Evolutionary conservation across 2,888 invertebrate genomes (phyloP), one percentile per base, ranked within the genome.

Genomic region (Scaptomyza cyrtandrae): DNA sequence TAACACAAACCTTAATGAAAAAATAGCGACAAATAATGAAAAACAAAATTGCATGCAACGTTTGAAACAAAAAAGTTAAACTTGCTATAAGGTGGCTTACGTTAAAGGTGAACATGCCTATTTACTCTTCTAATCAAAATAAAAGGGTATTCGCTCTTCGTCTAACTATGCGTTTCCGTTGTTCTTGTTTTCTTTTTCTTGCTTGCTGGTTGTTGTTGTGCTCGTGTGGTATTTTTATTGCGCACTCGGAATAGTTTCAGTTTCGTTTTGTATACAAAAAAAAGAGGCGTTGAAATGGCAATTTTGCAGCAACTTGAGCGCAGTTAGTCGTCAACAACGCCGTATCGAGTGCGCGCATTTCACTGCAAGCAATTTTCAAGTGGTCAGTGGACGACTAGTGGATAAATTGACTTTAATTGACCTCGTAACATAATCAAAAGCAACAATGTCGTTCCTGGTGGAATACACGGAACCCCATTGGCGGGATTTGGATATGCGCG

Each of bases 381-480:
- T 33, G 33, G 49, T 16, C 48, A 48, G 31, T 48, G 29, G 46
- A 31, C 29, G 33, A 49, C 11, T 24, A 27, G 37, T 52, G 52
- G 24, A 54, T 50, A 9, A 46, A 50, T 58, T 56, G 37, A 7
- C 39, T 58, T 33, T 24, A 33, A 65, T 62, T 67, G 67, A 63
- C 46, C 59, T 60, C 64, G 37, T 29, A 61, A 56, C 39, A n/a
- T n/a, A 49, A 41, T 53, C 56, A 46, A 45, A 57, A 59, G 14
- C 52, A 65, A 39, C 27, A 46, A 84, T 93, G 90, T 92, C 92
- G 67, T 93, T 93, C 54, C 94, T 95, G 93, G 88, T 94, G 63
- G 95, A 95, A 89, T 91, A 91, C 57, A 90, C 90, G 0, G 93
- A 93, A 67, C 94, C 94, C 13, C 93, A 93, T 0, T 93, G 93